Evolutionary conservation across 2,888 invertebrate species (phyloP), one percentile per base, ranked within the genome.

Genomic region (Hyposoter didymator): DNA sequence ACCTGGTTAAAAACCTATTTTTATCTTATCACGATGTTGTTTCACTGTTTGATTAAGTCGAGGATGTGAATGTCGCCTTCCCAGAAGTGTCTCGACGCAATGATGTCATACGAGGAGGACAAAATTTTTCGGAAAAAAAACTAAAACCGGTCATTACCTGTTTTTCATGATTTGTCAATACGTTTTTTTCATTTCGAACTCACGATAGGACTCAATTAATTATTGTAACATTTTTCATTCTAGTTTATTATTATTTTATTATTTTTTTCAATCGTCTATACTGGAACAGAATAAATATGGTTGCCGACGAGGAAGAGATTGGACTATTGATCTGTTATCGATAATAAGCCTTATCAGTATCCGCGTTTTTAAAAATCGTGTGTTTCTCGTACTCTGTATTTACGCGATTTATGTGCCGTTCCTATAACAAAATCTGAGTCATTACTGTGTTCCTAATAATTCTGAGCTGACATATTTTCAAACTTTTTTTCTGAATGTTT

Each of bases 1-100:
- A 79, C 76, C 84, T 74, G 70, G 81, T 89, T 91, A 90, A 89
- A 88, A 90, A 70, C 80, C 55, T 49, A 81, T 79, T 81, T 91
- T 90, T 78, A 91, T 91, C 91, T 91, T 91, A 91, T 91, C 91
- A 49, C 78, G 70, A 84, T 72, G 79, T 35, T 85, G 62, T 45
- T 70, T 32, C 66, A 75, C 70, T 88, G 78, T 88, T 90, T 89
- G 87, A 69, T 22, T 85, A 87, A 75, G 69, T 80, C 72, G 17
- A 72, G 62, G 47, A 35, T 66, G 59, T 76, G 79, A 55, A 62
- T 69, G 69, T 69, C 78, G 47, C 28, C 28, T 28, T 85, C 76
- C 22, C 49, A 78, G 85, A 85, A 85, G 12, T 32, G 52, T 55
- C 39, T 75, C 22, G 69, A 55, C 49, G 43, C 28, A 19, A 59